Conservation (phyloP, 64 coral and sea anemone genomes). For the Stichodactyla mertensii region DNA sequence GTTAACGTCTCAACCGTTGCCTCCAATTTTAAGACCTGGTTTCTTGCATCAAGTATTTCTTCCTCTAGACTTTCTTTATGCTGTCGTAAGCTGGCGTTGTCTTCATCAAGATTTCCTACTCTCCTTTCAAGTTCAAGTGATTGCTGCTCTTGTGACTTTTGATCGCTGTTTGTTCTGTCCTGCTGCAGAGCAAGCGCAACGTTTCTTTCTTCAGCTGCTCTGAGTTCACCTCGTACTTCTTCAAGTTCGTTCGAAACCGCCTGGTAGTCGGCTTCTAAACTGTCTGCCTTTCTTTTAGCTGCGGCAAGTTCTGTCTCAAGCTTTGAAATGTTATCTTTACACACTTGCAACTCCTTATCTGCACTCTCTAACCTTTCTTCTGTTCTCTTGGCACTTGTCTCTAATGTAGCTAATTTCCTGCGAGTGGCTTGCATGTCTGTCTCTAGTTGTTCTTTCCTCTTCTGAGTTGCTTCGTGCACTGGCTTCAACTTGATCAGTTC, state of each 20-base stretch:
- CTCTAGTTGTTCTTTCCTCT: constrained; percentile 80
- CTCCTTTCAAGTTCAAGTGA: constrained; percentile 44
- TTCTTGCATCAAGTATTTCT: constrained; percentile 33
- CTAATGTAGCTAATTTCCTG: constrained; percentile 54
- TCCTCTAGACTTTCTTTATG: constrained; percentile 64
- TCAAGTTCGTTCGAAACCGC: constrained; percentile 57
- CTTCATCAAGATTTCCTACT: constrained; percentile 29
- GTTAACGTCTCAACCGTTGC: constrained; percentile 45
- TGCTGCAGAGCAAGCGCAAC: constrained; percentile 51
- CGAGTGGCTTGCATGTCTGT: constrained; percentile 48
- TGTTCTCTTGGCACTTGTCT: constrained; percentile 48
- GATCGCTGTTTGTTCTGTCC: constrained; percentile 41
- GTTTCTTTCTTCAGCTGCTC: constrained; percentile 66
- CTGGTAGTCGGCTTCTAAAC: constrained; percentile 49
- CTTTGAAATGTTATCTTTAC: constrained; percentile 58
- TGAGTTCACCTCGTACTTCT: constrained; percentile 45
- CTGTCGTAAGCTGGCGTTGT: constrained; percentile 41
- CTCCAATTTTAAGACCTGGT: constrained; percentile 49
- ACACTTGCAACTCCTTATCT: constrained; percentile 53
- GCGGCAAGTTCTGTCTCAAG: constrained; percentile 51
- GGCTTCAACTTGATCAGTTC: constrained; percentile 71
- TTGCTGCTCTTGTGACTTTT: constrained; percentile 39
- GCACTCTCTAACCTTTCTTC: constrained; percentile 35
- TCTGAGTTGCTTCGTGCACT: constrained; percentile 55
- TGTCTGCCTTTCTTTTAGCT: constrained; percentile 48